phyloP scores from a whole-genome alignment of 2,888 invertebrate species.

The Hofmannophila pseudospretella region DNA sequence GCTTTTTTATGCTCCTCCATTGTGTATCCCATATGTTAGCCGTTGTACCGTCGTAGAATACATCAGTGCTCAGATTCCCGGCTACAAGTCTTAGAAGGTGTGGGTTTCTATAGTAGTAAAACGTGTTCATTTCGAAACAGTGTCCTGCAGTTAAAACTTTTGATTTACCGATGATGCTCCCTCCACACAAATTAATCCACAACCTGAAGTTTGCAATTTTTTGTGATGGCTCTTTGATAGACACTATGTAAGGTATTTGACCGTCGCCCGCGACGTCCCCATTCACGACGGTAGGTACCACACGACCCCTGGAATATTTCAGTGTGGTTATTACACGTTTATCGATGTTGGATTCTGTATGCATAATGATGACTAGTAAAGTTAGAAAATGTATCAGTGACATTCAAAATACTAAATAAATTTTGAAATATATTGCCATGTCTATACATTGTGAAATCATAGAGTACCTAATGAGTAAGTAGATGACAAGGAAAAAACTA shows the following conservation, averaged over 20 bases:
- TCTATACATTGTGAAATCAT: no score
- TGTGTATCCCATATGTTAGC: slow-evolving; percentile 15
- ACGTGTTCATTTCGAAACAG: slow-evolving; percentile 49
- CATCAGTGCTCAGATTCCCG: slow-evolving; percentile 30
- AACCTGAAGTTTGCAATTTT: slow-evolving; percentile 7
- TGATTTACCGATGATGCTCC: slow-evolving; percentile 38
- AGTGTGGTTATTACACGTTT: slow-evolving; percentile 42
- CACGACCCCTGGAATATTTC: slow-evolving; percentile 35
- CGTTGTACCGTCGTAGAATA: slow-evolving; percentile 23
- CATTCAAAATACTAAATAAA: not conserved
- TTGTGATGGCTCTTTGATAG: slow-evolving; percentile 36
- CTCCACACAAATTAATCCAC: slow-evolving; percentile 53
- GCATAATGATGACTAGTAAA: not conserved
- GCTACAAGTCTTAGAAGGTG: slow-evolving; percentile 36
- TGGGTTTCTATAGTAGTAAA: slow-evolving; percentile 28
- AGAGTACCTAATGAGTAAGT: no score
- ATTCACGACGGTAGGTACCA: slow-evolving; percentile 40
- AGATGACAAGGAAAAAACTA: no score
- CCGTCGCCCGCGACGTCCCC: slow-evolving; percentile 31
- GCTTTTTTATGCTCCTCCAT: slow-evolving; percentile 25
- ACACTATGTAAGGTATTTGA: slow-evolving; percentile 48
- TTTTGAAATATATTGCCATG: no score
- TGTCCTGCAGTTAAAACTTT: slow-evolving; percentile 54
- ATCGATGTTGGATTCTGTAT: slow-evolving; percentile 18
- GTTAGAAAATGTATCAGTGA: not conserved